Base-by-base conservation (phyloP, 2,888 invertebrate species). In the Ceraclea dissimilis region DNA sequence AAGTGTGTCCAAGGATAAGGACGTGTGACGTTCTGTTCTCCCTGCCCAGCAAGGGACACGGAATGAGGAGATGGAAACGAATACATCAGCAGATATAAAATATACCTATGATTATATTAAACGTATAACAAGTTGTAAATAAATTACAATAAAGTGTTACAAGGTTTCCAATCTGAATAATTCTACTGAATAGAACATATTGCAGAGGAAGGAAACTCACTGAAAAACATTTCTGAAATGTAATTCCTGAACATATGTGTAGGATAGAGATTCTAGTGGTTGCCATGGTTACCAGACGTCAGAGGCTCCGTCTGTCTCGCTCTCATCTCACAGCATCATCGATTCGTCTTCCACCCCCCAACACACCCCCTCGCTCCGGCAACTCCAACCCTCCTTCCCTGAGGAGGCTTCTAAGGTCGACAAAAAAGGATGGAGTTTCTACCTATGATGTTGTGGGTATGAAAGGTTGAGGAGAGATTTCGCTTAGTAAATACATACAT, bases 241-340 rank as follows among this genome's bases (percentile, higher is more conserved):
- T n/a, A 16, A 39, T 13, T 39, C 39, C 39, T 39, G n/a, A 39
- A 34, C n/a, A 26, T 56, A 51, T 52, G 58, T 51, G 51, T 26
- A 51, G 49, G 53, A 52, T 51, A 53, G 50, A 58, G 54, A 52
- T 49, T 57, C 54, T 39, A 51, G 58, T 51, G 26, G 61, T 61
- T 56, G 49, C 61, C 60, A 61, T 61, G 58, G 57, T 50, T 52
- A 61, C 61, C 54, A 60, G 61, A 60, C 61, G 60, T 61, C 61
- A 61, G 61, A 55, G 54, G 49, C 52, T 60, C 50, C 53, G 56
- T 61, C 61, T 60, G 57, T 59, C 61, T 59, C 61, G 57, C 56
- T 59, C 59, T 59, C 61, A 61, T 61, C 61, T 61, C 57, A 39
- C 61, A 51, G 59, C 61, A 60, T 61, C 61, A 61, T 61, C 60